Base-by-base conservation (phyloP, 2,888 invertebrate species). In the Calameuta pallipes region DNA sequence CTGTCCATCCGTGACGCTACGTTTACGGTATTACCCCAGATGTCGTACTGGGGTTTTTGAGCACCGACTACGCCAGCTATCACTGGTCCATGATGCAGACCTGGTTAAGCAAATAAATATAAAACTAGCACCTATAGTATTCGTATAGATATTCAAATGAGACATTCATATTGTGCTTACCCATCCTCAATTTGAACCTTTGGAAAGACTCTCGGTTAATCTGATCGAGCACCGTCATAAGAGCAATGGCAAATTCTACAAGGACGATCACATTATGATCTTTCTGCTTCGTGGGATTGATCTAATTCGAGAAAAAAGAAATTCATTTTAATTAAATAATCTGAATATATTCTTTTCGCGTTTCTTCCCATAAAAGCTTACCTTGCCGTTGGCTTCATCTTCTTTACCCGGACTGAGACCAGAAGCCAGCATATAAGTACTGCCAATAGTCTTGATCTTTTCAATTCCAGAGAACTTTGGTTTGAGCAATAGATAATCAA, bases 11-110 rank as follows among this genome's bases (percentile, higher is more conserved):
- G 93, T 9, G 98, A 98, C 1, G 99, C 98, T 15, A 99, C 98
- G 90, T 99, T 99, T 30, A 99, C 99, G 0, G 99, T 98, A 92
- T 99, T 98, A 23, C 99, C 98, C 99, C 99, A 99, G 86, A 99
- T 99, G 90, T 99, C 99, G 92, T 98, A 99, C 92, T 99, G 98
- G 0, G 99, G 99, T 90, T 99, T 99, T 91, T 98, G 98, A 0
- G 98, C 98, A 0, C 98, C 98, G 35, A 99, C 98, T 31, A 99
- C 98, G 0, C 98, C 99, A 0, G 98, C 98, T 90, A 98, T 98
- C 35, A 98, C 98, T 0, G 97, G 96, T 0, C 98, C 98, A 90
- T 97, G 96, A 90, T 95, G 96, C 76, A 98, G 91, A 81, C 98
- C 97, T 97, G 88, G 13, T 86, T 83, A 75, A 75, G 41, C 30